Evolutionary conservation across 2,113 vertebrate genomes (phyloP), one percentile per base, ranked within the genome.

Genomic region (Pandion haliaetus): DNA sequence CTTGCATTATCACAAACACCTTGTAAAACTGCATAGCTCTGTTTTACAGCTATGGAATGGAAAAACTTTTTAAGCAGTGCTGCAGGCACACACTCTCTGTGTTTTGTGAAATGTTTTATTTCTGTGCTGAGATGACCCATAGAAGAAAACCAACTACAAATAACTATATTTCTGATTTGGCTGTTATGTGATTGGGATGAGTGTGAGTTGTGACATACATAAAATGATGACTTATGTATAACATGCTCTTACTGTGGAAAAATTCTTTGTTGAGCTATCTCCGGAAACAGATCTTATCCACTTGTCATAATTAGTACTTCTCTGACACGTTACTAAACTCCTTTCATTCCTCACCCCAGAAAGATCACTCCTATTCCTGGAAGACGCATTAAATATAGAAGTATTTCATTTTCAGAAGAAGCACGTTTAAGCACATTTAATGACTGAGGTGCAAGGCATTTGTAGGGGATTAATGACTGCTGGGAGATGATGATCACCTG

Each of bases 341-440:
- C 5, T 84, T 84, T 77, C 78, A 92, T 83, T 96, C 61, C 29
- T 82, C 91, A 61, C 65, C 44, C 72, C 66, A 90, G 49, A 82
- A 97, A 88, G 82, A 90, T 66, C 52, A 69, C 47, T 63, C 40
- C 72, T 93, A 74, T 84, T 95, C 59, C 91, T 93, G 67, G 91
- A 97, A 95, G 76, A 95, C 81, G 29, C 54, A 95, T 93, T 94
- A 96, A 97, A 96, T 94, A 95, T 86, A 95, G 89, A 95, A 88
- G 57, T 54, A 78, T 74, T 97, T 92, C 34, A 91, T 93, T 82
- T 72, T 90, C 71, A 93, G 94, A 95, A 86, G 58, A 38, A 96
- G 44, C 45, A 82, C 10, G 6, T 86, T 95, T 96, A 95, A 95
- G 26, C 61, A 95, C 77, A 81, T 89, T 84, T 90, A 97, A 95